Evolutionary conservation across 2,888 invertebrate genomes (phyloP).

Genomic region (Heteromyza rotundicornis): DNA sequence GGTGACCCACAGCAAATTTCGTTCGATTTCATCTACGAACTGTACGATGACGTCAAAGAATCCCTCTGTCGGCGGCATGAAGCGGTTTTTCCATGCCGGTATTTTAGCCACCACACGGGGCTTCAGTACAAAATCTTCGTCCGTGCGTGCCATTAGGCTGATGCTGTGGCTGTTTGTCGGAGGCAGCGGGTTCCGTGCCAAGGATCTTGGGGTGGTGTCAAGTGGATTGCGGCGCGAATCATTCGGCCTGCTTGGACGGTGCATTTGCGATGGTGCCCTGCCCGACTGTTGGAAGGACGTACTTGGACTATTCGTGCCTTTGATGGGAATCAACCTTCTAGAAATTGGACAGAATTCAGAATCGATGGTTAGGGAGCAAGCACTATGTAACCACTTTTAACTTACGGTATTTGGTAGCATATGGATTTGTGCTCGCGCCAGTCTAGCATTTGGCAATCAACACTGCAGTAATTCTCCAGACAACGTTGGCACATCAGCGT

Average conservation of each 20-base stretch:
- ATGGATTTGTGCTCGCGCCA: slow-evolving; percentile 61
- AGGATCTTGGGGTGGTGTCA: background rate
- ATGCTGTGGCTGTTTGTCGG: background rate
- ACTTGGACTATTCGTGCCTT: no score
- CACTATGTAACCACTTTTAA: slow-evolving; percentile 3
- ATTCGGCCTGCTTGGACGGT: no score
- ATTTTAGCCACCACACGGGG: background rate
- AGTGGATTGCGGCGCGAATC: background rate
- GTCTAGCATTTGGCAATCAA: slow-evolving; percentile 41
- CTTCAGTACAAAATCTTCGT: no score
- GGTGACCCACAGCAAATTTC: slow-evolving; percentile 37
- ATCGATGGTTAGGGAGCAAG: background rate
- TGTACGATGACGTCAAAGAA: slow-evolving; percentile 41
- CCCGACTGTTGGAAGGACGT: no score
- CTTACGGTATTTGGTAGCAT: slow-evolving; percentile 29
- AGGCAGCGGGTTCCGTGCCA: no score
- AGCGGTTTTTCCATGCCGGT: slow-evolving; percentile 32
- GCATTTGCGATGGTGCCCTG: no score
- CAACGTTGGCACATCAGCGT: slow-evolving; percentile 33
- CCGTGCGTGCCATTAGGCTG: no score
- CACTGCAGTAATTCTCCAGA: slow-evolving; percentile 31
- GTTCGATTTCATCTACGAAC: slow-evolving; percentile 28
- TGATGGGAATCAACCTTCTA: slow-evolving; percentile 20
- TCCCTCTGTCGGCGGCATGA: slow-evolving; percentile 25
- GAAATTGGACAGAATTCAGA: background rate